Evolutionary conservation across 2,113 vertebrate genomes (phyloP).

Genomic region (Pachypanchax playfairii): DNA sequence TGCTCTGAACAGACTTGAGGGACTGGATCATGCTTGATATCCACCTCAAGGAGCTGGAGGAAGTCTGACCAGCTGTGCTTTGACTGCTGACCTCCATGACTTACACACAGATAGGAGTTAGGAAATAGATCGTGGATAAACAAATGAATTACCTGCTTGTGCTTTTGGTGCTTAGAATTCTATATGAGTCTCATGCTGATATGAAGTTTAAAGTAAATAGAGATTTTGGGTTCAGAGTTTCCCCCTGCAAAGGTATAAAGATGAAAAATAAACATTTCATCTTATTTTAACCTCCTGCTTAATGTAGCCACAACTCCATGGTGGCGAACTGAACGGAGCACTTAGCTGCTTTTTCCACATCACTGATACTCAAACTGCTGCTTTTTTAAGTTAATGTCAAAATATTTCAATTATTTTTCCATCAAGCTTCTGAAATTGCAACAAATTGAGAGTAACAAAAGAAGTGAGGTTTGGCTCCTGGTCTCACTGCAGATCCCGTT

Average conservation of each 20-base stretch:
- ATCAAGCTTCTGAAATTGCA: background rate
- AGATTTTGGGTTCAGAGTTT: background rate
- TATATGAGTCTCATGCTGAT: background rate
- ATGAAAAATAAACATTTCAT: background rate
- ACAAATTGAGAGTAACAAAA: slow-evolving; percentile 9
- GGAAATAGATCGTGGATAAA: background rate
- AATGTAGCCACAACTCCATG: slow-evolving; percentile 9
- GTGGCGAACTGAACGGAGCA: slow-evolving; percentile 8
- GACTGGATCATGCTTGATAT: background rate
- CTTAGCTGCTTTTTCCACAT: slow-evolving; percentile 41
- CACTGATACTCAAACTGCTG: slow-evolving; percentile 26
- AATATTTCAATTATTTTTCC: slow-evolving; percentile 22
- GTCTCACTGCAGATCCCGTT: slow-evolving; percentile 3
- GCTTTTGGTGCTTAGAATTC: background rate
- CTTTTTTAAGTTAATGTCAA: slow-evolving; percentile 13
- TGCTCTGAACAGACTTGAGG: background rate
- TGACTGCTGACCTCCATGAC: background rate
- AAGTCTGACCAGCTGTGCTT: background rate
- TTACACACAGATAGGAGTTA: no score
- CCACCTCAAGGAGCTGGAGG: background rate
- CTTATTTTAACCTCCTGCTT: slow-evolving; percentile 4
- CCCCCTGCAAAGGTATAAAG: background rate
- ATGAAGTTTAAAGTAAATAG: background rate
- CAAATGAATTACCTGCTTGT: background rate
- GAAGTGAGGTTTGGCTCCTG: slow-evolving; percentile 6